phyloP scores from a whole-genome alignment of 2,888 invertebrate genomes.

The Allophyes oxyacanthae region DNA sequence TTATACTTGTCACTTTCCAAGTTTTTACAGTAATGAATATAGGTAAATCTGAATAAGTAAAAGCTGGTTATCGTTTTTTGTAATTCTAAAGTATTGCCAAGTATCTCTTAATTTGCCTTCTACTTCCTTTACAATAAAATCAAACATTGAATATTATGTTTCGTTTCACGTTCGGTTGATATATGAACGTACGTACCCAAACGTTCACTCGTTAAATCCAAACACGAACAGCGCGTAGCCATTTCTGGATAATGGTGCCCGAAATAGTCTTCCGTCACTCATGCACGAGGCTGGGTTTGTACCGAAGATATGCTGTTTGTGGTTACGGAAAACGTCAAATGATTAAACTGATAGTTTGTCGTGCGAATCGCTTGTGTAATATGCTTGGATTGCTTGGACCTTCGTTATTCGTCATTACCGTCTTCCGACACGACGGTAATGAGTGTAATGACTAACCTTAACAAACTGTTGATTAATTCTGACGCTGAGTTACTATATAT shows the following conservation, averaged over 20 bases:
- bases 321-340: constrained; percentile 40
- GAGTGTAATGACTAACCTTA: constrained; percentile 18
- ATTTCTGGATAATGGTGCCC: constrained; percentile 85
- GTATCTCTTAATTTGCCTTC: constrained; percentile 9
- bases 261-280: constrained; percentile 83
- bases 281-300: constrained; percentile 69
- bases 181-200: constrained; percentile 54
- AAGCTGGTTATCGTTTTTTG: no score
- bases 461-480: constrained; percentile 26
- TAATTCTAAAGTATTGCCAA: no score
- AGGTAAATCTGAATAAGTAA: no score
- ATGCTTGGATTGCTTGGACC: constrained; percentile 10
- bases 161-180: constrained; percentile 51
- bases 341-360: constrained; percentile 21
- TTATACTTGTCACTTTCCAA: no score
- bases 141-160: constrained; percentile 37
- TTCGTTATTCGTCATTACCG: constrained; percentile 10
- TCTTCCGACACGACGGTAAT: constrained; percentile 6
- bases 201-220: constrained; percentile 77
- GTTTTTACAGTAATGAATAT: no score
- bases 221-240: constrained; percentile 79
- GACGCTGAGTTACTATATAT: constrained; percentile 6
- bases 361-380: constrained; percentile 15
- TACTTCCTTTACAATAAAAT: constrained; percentile 33
- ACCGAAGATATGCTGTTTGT: constrained; percentile 50